Conservation (phyloP, 2,113 vertebrate species). For the Lanius collurio region DNA sequence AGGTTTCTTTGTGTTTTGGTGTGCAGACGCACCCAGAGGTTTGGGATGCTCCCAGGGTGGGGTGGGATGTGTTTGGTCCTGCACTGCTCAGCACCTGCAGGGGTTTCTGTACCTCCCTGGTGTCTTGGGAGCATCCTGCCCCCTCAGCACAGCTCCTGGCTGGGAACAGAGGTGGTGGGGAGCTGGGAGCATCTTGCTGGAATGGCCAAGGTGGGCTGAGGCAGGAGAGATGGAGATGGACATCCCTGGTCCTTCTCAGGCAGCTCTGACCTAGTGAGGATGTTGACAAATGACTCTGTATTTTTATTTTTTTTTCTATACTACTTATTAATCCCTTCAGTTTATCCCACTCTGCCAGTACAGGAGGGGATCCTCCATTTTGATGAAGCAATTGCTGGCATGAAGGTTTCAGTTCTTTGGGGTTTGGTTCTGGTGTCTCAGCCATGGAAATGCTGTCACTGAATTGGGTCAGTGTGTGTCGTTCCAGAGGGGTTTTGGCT, state of each 20-base stretch:
- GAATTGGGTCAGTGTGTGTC: too few species aligned
- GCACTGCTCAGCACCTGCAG: background rate
- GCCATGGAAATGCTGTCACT: fast-evolving
- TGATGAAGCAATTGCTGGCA: background rate
- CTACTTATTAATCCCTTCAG: background rate
- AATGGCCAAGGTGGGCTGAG: background rate
- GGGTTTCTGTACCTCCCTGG: background rate
- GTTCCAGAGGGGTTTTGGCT: background rate
- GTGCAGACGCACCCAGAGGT: fast-evolving
- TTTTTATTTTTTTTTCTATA: fast-evolving
- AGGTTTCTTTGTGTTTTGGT: background rate
- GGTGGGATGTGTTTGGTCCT: background rate
- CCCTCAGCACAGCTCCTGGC: background rate
- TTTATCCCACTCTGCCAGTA: background rate
- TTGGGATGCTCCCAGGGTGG: background rate
- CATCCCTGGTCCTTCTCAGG: background rate
- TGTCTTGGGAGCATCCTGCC: background rate
- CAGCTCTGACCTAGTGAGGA: background rate
- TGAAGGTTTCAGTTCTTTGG: background rate
- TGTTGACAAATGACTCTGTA: fast-evolving
- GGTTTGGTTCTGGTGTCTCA: background rate
- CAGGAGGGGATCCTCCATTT: background rate
- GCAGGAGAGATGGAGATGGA: background rate
- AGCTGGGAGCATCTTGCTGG: background rate
- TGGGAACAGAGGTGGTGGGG: background rate